Percentiles rank a stretch among this genome's conserved stretches.
phyloP scores from a whole-genome alignment of 2,113 vertebrate genomes.

The Willisornis vidua region DNA sequence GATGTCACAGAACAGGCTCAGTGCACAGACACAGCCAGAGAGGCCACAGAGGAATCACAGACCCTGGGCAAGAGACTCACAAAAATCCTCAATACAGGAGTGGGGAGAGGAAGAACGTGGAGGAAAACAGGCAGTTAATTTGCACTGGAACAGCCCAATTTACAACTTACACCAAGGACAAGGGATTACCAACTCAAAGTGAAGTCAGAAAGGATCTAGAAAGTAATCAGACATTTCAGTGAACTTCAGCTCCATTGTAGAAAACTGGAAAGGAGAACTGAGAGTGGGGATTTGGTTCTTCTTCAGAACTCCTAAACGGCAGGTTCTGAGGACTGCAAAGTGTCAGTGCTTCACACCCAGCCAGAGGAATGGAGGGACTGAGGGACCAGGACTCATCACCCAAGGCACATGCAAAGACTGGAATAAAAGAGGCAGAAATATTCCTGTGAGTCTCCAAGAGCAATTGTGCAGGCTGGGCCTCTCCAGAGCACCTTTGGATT shows the following conservation, averaged over 20 bases:
- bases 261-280: conserved; percentile 18
- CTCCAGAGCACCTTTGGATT: neutral
- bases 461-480: fast-evolving
- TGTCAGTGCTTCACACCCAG: fast-evolving
- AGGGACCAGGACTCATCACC: neutral
- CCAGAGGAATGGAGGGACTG: neutral
- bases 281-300: neutral
- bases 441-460: neutral
- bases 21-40: neutral
- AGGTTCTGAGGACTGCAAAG: neutral
- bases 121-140: neutral
- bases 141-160: fast-evolving
- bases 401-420: neutral
- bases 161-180: neutral
- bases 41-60: neutral
- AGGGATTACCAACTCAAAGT: neutral
- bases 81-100: neutral
- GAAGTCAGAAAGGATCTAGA: neutral
- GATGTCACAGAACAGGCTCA: neutral
- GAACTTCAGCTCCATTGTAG: neutral
- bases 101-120: neutral
- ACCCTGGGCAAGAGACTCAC: neutral
- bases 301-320: neutral
- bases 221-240: neutral
- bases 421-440: neutral